phyloP scores from a whole-genome alignment of 2,888 invertebrate genomes.

The Coelopa pilipes region DNA sequence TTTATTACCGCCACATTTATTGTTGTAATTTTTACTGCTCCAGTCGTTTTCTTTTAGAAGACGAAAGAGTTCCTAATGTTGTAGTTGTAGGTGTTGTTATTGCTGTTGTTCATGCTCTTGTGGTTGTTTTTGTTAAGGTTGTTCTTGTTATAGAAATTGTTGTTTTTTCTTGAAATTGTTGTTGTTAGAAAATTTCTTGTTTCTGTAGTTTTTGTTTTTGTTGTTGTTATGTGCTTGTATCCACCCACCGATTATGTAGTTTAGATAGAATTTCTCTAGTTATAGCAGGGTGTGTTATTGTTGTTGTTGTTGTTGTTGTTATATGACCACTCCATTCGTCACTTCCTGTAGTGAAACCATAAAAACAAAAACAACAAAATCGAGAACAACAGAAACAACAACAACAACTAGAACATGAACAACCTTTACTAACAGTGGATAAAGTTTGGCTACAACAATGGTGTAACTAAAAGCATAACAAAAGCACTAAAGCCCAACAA shows the following conservation, averaged over 20 bases:
- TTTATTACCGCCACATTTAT: no score
- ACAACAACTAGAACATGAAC: slow-evolving; percentile 15
- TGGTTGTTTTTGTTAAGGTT: no score
- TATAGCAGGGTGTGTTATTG: background rate
- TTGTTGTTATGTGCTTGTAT: slow-evolving; percentile 45
- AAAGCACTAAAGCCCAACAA: no score
- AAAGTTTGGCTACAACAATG: slow-evolving; percentile 28
- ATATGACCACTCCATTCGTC: background rate
- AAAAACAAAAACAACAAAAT: slow-evolving; percentile 14
- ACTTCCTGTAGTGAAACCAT: slow-evolving; percentile 32
- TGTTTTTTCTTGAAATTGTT: no score
- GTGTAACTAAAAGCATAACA: no score
- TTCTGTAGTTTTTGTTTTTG: slow-evolving; percentile 42
- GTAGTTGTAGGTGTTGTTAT: no score
- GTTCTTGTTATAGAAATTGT: no score
- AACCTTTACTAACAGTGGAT: slow-evolving; percentile 27
- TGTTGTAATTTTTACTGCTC: no score
- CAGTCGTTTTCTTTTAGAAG: background rate
- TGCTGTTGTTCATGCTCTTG: no score
- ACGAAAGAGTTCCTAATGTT: background rate
- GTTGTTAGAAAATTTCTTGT: slow-evolving; percentile 6
- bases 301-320: slow-evolving; percentile 12
- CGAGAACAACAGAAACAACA: slow-evolving; percentile 4
- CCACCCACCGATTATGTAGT: slow-evolving; percentile 51
- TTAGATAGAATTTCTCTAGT: slow-evolving; percentile 45